These are phyloP conservation scores for Odontophorus gujanensis DNA, from an alignment of 2,113 vertebrate species.

Conservation along the genomic window DNA sequence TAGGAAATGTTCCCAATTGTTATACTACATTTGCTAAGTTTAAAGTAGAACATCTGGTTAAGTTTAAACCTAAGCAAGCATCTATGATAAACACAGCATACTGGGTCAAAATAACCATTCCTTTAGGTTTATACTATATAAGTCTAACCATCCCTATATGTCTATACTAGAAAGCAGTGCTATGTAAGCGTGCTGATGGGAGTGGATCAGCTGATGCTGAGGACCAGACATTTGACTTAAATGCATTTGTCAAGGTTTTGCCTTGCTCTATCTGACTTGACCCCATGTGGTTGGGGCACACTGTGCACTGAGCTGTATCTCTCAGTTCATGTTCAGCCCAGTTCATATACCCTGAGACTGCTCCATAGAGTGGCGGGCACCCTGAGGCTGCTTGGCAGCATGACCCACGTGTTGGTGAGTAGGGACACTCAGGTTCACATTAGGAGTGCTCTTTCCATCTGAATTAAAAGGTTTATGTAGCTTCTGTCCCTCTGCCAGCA, in stretches of 20 bases:
- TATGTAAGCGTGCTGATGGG: rapidly evolving
- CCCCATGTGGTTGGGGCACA: not conserved
- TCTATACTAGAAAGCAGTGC: not conserved
- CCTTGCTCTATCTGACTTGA: not conserved
- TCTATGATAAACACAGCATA: not conserved
- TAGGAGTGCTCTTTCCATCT: not conserved
- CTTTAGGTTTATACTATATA: not conserved
- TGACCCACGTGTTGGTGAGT: rapidly evolving
- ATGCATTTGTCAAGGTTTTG: not conserved
- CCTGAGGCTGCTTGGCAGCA: rapidly evolving
- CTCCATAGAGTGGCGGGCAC: rapidly evolving
- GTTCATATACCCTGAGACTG: not conserved
- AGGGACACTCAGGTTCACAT: not conserved
- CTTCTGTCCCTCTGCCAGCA: not conserved
- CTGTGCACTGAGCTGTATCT: not conserved
- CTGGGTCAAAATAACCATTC: not conserved
- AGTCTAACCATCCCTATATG: not conserved
- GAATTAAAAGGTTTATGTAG: not conserved
- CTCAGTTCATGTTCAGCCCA: rapidly evolving
- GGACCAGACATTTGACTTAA: rapidly evolving
- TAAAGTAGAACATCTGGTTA: not conserved
- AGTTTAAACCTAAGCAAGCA: not conserved
- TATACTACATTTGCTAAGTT: not conserved
- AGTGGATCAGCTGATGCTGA: not conserved
- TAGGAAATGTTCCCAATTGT: not conserved